A percentile compares a stretch with the other conserved stretches of the same genome.
Evolutionary conservation across 1,140 invertebrate genomes (phyloP).

Genomic region (Cotesia vestalis): DNA sequence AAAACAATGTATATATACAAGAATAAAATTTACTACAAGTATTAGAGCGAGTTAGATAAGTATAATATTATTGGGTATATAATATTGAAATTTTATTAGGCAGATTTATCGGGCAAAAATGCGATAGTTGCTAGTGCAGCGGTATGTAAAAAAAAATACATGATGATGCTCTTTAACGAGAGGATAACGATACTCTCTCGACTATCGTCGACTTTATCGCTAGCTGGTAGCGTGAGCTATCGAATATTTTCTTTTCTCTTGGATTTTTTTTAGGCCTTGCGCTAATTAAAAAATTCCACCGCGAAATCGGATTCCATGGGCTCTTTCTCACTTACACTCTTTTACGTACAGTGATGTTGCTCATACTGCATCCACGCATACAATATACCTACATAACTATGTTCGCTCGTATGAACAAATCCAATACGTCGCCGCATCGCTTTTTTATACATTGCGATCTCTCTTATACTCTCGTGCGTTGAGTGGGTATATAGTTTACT

Average conservation of each 20-base stretch:
- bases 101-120: conserved; percentile 4
- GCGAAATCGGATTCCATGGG: conserved; percentile 49
- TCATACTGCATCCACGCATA: conserved; percentile 13
- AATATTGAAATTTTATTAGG: neutral
- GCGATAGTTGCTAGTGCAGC: neutral
- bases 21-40: too few species aligned
- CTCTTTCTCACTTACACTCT: conserved; percentile 27
- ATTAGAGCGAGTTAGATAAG: too few species aligned
- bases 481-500: neutral
- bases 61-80: neutral
- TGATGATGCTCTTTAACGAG: conserved; percentile 11
- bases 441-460: conserved; percentile 11
- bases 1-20: too few species aligned
- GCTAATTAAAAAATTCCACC: conserved; percentile 61
- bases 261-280: conserved; percentile 35
- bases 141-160: conserved; percentile 6
- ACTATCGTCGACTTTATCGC: conserved; percentile 24
- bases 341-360: conserved; percentile 5
- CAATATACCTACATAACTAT: conserved; percentile 32
- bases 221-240: conserved; percentile 15
- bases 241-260: conserved; percentile 34
- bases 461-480: neutral
- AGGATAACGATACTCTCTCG: conserved; percentile 19
- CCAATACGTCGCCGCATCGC: conserved; percentile 43
- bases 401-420: conserved; percentile 45